phyloP scores from a whole-genome alignment of 2,888 invertebrate species.

The Hybos culiciformis region DNA sequence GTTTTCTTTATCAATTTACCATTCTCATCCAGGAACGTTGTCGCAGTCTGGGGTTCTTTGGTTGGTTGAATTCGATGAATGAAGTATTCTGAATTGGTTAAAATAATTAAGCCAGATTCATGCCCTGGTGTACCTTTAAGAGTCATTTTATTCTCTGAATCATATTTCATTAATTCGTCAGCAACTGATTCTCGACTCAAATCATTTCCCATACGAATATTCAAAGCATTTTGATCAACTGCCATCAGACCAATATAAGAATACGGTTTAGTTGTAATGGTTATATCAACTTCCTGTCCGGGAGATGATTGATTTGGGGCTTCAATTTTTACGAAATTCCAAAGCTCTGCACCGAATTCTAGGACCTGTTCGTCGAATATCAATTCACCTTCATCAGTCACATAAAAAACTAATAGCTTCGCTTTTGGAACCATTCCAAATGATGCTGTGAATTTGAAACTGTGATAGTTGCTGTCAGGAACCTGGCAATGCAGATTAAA shows the following conservation, averaged over 20 bases:
- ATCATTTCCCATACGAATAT: constrained; percentile 41
- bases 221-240: constrained; percentile 67
- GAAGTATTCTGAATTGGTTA: constrained; percentile 31
- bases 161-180: constrained; percentile 26
- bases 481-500: constrained; percentile 19
- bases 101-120: constrained; percentile 29
- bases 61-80: constrained; percentile 15
- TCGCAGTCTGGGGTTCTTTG: constrained; percentile 7
- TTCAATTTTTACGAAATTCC: constrained; percentile 62
- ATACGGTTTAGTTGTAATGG: constrained; percentile 69
- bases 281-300: constrained; percentile 64
- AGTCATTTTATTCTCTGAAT: constrained; percentile 24
- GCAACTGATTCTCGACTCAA: constrained; percentile 24
- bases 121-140: constrained; percentile 27
- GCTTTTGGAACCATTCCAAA: constrained; percentile 76
- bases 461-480: constrained; percentile 25
- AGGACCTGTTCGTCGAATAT: constrained; percentile 80
- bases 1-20: constrained; percentile 31
- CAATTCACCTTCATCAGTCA: constrained; percentile 60
- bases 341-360: constrained; percentile 61
- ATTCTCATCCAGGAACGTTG: constrained; percentile 21
- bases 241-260: constrained; percentile 82
- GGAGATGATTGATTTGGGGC: constrained; percentile 56
- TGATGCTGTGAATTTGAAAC: constrained; percentile 49
- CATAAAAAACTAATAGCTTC: constrained; percentile 61